Evolutionary conservation across 1,140 invertebrate genomes (phyloP).

Genomic region (Mactra quadrangularis): DNA sequence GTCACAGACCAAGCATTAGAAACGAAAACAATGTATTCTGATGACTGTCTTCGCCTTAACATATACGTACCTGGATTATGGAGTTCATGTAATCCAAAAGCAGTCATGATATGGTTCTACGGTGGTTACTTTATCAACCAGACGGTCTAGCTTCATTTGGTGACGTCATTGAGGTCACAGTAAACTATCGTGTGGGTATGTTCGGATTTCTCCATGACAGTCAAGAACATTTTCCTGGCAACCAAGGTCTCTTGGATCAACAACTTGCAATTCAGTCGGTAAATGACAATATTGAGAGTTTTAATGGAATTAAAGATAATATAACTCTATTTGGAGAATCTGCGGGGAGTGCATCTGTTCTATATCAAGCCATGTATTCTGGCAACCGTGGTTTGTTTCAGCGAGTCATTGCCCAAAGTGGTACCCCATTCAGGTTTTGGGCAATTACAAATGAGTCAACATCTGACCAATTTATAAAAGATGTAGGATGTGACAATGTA

Average conservation of each 20-base stretch:
- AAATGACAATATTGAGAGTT: slow-evolving; percentile 35
- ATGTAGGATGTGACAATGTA: neutral
- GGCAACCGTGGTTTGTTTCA: slow-evolving; percentile 36
- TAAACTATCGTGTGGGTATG: slow-evolving; percentile 38
- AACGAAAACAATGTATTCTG: slow-evolving; percentile 82
- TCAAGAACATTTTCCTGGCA: neutral
- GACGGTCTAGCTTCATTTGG: slow-evolving; percentile 28
- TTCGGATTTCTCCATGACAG: slow-evolving; percentile 32
- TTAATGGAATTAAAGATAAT: slow-evolving; percentile 10
- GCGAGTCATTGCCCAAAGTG: slow-evolving; percentile 34
- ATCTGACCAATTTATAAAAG: neutral
- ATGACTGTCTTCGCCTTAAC: slow-evolving; percentile 42
- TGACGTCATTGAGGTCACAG: slow-evolving; percentile 40
- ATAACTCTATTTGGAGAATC: slow-evolving; percentile 45
- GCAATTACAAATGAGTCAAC: slow-evolving; percentile 79
- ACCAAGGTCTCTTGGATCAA: too few relatives aligned
- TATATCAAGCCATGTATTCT: slow-evolving; percentile 40
- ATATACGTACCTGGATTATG: slow-evolving; percentile 16
- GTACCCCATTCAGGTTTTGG: slow-evolving; percentile 9
- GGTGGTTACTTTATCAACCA: slow-evolving; percentile 4
- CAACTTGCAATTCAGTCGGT: slow-evolving; percentile 49
- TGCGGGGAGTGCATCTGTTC: slow-evolving; percentile 22
- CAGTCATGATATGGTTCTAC: slow-evolving; percentile 46
- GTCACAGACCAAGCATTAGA: neutral
- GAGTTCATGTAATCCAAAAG: neutral